Conservation (phyloP, 30 jellyfish, hydroid and myxozoan species). For the Aurelia aurita complex sp. Pacific region DNA sequence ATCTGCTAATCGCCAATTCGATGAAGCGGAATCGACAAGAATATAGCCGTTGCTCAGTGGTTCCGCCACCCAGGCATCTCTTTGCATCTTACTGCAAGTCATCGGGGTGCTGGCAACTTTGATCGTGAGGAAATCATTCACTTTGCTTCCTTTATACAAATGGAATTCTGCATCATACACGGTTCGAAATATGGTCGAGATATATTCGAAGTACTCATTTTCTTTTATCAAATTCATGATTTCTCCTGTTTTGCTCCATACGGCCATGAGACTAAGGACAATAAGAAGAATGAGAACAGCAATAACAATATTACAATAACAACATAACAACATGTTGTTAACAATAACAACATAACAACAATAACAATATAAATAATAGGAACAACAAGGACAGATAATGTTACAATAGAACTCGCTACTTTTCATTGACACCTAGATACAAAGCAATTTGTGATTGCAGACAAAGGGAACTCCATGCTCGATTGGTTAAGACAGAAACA, state of each 20-base stretch:
- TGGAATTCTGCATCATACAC: constrained; percentile 19
- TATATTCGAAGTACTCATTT: not conserved
- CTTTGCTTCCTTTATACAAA: not conserved
- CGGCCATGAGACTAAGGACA: not conserved
- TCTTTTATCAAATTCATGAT: not conserved
- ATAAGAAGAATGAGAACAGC: no score
- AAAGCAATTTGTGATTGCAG: no score
- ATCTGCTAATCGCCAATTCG: constrained; percentile 9
- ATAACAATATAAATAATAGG: no score
- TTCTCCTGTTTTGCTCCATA: not conserved
- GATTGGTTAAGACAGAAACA: no score
- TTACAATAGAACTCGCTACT: no score
- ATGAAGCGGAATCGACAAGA: constrained; percentile 11
- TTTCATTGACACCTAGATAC: no score
- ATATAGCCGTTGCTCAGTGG: not conserved
- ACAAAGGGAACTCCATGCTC: no score
- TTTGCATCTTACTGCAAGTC: not conserved
- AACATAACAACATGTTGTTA: no score
- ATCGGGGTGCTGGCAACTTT: constrained; percentile 10
- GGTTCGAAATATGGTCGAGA: no score
- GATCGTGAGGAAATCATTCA: not conserved
- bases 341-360: no score
- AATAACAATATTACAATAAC: no score
- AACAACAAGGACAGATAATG: no score
- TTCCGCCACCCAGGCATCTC: not conserved